These are phyloP conservation scores for Margarornis squamiger DNA, from an alignment of 2,797 vertebrate genomes.

Conservation along the genomic window DNA sequence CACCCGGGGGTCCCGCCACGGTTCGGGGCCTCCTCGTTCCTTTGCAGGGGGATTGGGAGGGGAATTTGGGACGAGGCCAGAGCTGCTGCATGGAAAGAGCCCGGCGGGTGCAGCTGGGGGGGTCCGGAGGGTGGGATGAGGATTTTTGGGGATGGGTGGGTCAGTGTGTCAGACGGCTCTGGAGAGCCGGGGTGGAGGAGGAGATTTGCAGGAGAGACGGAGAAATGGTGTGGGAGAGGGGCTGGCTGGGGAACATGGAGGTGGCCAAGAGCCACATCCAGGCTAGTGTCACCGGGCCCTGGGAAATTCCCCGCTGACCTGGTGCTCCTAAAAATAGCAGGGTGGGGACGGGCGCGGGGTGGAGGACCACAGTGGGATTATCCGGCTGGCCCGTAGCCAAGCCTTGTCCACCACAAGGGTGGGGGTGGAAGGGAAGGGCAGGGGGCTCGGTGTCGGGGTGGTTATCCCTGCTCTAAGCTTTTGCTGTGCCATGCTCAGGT, in stretches of 20 bases:
- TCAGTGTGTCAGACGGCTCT: neutral
- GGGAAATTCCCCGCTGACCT: slow-evolving; percentile 43
- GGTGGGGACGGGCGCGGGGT: neutral
- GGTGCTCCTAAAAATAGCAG: slow-evolving; percentile 4
- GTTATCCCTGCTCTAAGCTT: neutral
- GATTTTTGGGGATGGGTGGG: slow-evolving; percentile 35
- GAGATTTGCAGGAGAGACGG: neutral
- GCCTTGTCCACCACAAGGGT: neutral
- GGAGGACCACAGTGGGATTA: neutral
- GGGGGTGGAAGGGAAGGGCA: neutral
- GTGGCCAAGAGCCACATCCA: neutral
- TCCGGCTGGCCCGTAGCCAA: neutral
- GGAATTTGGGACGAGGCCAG: slow-evolving; percentile 26
- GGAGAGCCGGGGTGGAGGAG: neutral
- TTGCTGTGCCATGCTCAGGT: slow-evolving; percentile 43
- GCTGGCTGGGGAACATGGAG: neutral
- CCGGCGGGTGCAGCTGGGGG: slow-evolving; percentile 33
- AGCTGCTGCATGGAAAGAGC: slow-evolving; percentile 25
- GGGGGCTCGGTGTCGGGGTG: neutral
- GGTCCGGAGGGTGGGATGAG: neutral
- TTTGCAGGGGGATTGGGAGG: neutral
- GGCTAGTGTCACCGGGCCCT: neutral
- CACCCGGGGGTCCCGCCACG: neutral
- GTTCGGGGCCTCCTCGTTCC: neutral
- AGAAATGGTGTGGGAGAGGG: neutral